Evolutionary conservation across 2,113 vertebrate genomes (phyloP), one percentile per base, ranked within the genome.

Genomic region (Eretmochelys imbricata): DNA sequence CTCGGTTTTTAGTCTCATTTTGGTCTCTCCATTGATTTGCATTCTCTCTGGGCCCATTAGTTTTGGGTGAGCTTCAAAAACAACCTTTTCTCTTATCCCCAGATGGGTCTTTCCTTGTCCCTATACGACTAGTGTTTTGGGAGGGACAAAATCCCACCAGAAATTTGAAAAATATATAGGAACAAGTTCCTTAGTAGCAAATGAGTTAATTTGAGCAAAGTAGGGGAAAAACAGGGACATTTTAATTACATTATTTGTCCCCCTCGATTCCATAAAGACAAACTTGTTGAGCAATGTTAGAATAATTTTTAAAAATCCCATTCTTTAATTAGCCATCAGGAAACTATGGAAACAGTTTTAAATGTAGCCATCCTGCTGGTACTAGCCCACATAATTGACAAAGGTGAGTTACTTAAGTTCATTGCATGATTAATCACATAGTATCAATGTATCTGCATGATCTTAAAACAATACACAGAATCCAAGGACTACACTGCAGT

Each of bases 381-480:
- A 65, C 65, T 90, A 85, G 80, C 24, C 35, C 80, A 90, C 79
- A 27, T 31, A 76, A 76, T 31, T 29, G 0, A 90, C 35, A 89
- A 42, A 54, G 20, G 53, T 87, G 25, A 82, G 29, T 78, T 91
- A 91, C 1, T 38, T 22, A 94, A 90, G 93, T 72, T 80, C 11
- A 84, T 46, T 72, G 16, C 7, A 62, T 62, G 6, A 62, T 90
- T 80, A 82, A 80, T 85, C 78, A 90, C 38, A 89, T 95, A 82
- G 7, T 14, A 87, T 72, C 90, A 69, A 91, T 83, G 42, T 89
- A 88, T 76, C 78, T 69, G 17, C 25, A 10, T 75, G 85, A 90
- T 87, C n/a, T 85, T 90, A 85, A 79, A 93, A 96, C 90, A 19
- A 54, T 22, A 85, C 35, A 83, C 14, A 14, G 27, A 92, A 94